Evolutionary conservation across 23 tunicate genomes (phyloP).

Genomic region (Styela clava): DNA sequence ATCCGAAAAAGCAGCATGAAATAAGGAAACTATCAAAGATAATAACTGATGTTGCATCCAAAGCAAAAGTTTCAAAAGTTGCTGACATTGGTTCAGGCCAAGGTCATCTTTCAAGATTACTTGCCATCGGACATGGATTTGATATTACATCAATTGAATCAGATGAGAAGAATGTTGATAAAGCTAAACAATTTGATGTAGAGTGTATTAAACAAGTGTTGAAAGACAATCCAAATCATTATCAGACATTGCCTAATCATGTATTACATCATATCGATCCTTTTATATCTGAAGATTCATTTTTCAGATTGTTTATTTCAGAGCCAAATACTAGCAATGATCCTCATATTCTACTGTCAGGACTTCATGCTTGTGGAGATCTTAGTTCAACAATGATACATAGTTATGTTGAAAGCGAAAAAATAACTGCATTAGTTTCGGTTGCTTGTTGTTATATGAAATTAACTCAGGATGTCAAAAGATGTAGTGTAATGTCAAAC

Average conservation of each 20-base stretch:
- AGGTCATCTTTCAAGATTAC: slow-evolving; percentile 76
- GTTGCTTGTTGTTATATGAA: slow-evolving; percentile 94
- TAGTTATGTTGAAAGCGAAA: slow-evolving; percentile 38
- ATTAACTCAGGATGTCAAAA: background rate
- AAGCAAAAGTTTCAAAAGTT: slow-evolving; percentile 22
- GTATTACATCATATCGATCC: slow-evolving; percentile 3
- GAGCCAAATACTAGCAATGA: background rate
- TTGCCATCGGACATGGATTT: slow-evolving; percentile 37
- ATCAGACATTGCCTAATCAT: background rate
- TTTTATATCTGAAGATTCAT: background rate
- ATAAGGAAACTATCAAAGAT: slow-evolving; percentile 33
- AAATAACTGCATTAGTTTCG: slow-evolving; percentile 53
- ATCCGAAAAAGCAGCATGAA: slow-evolving; percentile 73
- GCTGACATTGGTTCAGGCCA: slow-evolving; percentile 85
- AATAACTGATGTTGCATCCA: slow-evolving; percentile 2
- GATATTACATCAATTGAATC: slow-evolving; percentile 53
- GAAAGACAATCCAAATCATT: background rate
- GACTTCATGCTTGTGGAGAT: slow-evolving; percentile 94
- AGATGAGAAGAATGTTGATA: slow-evolving; percentile 11
- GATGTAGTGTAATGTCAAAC: background rate
- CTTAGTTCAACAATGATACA: slow-evolving; percentile 83
- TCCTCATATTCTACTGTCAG: slow-evolving; percentile 40
- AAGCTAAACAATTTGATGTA: slow-evolving; percentile 44
- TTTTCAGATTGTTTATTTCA: background rate
- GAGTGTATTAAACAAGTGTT: slow-evolving; percentile 11